Evolutionary conservation across 2,888 invertebrate genomes (phyloP).

Genomic region (Ariolimax columbianus): DNA sequence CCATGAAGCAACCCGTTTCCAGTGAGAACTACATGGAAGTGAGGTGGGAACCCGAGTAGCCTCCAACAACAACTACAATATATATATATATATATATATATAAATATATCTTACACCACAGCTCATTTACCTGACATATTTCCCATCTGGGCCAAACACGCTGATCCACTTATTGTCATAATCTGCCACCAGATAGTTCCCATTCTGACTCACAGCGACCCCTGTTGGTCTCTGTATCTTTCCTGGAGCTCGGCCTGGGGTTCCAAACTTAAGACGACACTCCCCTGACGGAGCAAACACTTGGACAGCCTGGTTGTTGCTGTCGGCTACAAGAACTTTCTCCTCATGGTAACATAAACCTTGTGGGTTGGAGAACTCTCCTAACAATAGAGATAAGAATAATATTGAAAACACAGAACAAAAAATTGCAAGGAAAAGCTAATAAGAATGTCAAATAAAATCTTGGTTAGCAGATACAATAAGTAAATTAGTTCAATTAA

Average conservation of each 20-base stretch:
- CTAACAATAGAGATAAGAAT: slow-evolving; percentile 57
- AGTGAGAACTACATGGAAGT: too few species aligned
- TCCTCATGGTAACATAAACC: slow-evolving; percentile 79
- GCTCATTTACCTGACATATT: slow-evolving; percentile 78
- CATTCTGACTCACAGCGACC: slow-evolving; percentile 79
- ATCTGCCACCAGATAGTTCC: slow-evolving; percentile 81
- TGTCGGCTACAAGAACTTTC: slow-evolving; percentile 80
- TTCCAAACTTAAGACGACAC: slow-evolving; percentile 78
- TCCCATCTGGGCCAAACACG: slow-evolving; percentile 80
- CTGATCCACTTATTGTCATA: slow-evolving; percentile 82
- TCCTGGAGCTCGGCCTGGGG: slow-evolving; percentile 80
- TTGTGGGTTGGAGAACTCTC: slow-evolving; percentile 82
- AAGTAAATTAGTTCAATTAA: too few species aligned
- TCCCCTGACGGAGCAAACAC: slow-evolving; percentile 78
- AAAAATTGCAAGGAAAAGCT: too few species aligned
- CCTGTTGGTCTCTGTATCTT: slow-evolving; percentile 81
- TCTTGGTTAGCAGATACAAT: too few species aligned
- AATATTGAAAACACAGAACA: too few species aligned
- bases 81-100: too few species aligned
- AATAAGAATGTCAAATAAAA: too few species aligned
- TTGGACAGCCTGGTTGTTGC: slow-evolving; percentile 78
- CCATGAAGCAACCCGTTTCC: too few species aligned
- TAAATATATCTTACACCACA: too few species aligned
- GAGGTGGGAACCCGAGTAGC: too few species aligned
- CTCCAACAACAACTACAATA: too few species aligned